These are phyloP conservation scores for Diglossa cyanea DNA, from an alignment of 2,797 vertebrate genomes.

Conservation along the genomic window DNA sequence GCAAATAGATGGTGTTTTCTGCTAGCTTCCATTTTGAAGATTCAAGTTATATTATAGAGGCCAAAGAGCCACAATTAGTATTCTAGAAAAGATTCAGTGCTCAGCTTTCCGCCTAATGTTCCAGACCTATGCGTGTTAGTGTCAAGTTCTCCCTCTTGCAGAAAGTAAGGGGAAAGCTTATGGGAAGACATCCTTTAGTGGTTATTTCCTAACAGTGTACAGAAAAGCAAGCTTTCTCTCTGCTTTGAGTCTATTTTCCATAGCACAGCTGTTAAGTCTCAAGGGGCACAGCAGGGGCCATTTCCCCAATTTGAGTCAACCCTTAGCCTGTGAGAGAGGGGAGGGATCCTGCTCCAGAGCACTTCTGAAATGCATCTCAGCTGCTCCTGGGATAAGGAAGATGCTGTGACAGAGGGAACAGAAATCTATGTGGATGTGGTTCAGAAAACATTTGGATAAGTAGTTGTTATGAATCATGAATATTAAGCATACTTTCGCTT, in stretches of 20 bases:
- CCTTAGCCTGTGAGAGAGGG: background rate
- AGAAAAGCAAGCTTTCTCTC: background rate
- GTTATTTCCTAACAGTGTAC: background rate
- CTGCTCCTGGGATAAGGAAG: background rate
- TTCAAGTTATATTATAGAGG: background rate
- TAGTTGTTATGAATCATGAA: background rate
- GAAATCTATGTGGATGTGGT: background rate
- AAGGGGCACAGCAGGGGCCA: background rate
- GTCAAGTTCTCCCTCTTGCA: background rate
- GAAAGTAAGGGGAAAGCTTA: background rate
- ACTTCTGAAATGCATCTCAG: background rate
- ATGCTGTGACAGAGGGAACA: background rate
- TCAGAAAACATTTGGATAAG: slow-evolving; percentile 6
- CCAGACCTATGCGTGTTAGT: rapidly evolving
- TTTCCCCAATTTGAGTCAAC: background rate
- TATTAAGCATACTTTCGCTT: background rate
- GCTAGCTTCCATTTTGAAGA: background rate
- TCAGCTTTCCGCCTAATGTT: background rate
- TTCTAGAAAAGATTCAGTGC: background rate
- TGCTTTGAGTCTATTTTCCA: background rate
- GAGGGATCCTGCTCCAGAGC: background rate
- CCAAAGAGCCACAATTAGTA: background rate
- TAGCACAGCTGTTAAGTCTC: background rate
- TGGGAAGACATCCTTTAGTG: background rate
- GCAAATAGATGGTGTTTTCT: background rate